Percentiles rank a stretch among this genome's conserved stretches.
Conservation (phyloP, 2,888 invertebrate species). For the Rotaria socialis region DNA sequence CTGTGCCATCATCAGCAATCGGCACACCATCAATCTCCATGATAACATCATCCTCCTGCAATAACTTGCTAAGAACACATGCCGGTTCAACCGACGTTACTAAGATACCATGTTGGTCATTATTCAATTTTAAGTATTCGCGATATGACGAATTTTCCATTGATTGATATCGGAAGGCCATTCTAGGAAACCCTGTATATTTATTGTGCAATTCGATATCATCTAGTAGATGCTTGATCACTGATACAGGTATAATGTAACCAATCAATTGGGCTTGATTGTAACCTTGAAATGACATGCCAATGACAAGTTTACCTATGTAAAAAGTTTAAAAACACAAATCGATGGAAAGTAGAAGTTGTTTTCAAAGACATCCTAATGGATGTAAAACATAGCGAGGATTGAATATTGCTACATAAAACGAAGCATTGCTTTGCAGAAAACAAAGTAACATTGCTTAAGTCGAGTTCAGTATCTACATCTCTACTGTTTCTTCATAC, state of each 20-base stretch:
- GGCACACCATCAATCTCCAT: background rate
- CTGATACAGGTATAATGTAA: background rate
- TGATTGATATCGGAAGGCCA: background rate
- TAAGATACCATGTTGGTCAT: constrained; percentile 29
- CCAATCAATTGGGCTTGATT: background rate
- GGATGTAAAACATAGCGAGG: too few species aligned
- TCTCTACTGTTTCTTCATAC: background rate
- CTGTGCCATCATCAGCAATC: constrained; percentile 18
- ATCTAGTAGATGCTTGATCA: constrained; percentile 22
- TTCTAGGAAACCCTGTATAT: background rate
- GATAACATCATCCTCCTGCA: constrained; percentile 31
- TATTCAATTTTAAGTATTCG: constrained; percentile 8
- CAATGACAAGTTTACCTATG: constrained; percentile 16
- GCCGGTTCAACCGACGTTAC: background rate
- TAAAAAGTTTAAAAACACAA: background rate
- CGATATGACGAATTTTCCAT: constrained; percentile 28
- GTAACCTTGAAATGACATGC: background rate
- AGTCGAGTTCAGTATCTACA: too few species aligned
- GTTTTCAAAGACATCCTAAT: background rate
- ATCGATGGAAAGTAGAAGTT: background rate
- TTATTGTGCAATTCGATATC: constrained; percentile 25
- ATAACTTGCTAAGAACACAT: constrained; percentile 18
- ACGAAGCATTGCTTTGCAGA: too few species aligned
- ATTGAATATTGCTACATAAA: too few species aligned
- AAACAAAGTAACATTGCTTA: too few species aligned